A percentile compares a stretch with the other conserved stretches of the same genome.
These are phyloP conservation scores for Malurus elegans DNA, from an alignment of 2,113 vertebrate genomes.

Conservation along the genomic window DNA sequence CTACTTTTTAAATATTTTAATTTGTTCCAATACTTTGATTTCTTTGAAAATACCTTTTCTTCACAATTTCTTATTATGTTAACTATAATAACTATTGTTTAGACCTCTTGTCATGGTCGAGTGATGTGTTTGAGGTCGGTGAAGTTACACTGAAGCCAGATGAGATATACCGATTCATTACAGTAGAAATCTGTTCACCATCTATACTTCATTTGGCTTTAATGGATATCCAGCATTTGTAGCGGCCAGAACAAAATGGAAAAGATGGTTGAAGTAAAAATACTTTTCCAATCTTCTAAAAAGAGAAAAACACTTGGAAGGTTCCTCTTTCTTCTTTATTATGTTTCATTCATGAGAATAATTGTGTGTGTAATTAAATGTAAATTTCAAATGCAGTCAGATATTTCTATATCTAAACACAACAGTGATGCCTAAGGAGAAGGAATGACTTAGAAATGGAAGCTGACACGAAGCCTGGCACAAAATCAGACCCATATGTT, in stretches of 20 bases:
- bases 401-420: conserved; percentile 5
- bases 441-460: conserved; percentile 15
- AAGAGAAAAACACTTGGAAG: not conserved
- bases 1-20: not conserved
- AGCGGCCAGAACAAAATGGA: not conserved
- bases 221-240: not conserved
- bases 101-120: not conserved
- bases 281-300: not conserved
- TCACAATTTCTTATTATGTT: not conserved
- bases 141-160: not conserved
- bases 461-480: not conserved
- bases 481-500: not conserved
- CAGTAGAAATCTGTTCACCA: not conserved
- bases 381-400: conserved; percentile 16
- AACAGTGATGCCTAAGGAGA: not conserved
- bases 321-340: not conserved
- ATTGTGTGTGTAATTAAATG: conserved; percentile 32
- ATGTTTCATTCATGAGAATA: conserved; percentile 26
- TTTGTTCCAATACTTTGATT: not conserved
- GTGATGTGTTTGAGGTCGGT: not conserved
- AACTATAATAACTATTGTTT: not conserved
- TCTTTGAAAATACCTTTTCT: not conserved
- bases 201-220: not conserved
- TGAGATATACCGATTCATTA: not conserved
- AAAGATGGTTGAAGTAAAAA: not conserved